A percentile compares a stretch with the other conserved stretches of the same genome.
These are phyloP conservation scores for Empidonax alnorum DNA, from an alignment of 2,113 vertebrate genomes.

Conservation along the genomic window DNA sequence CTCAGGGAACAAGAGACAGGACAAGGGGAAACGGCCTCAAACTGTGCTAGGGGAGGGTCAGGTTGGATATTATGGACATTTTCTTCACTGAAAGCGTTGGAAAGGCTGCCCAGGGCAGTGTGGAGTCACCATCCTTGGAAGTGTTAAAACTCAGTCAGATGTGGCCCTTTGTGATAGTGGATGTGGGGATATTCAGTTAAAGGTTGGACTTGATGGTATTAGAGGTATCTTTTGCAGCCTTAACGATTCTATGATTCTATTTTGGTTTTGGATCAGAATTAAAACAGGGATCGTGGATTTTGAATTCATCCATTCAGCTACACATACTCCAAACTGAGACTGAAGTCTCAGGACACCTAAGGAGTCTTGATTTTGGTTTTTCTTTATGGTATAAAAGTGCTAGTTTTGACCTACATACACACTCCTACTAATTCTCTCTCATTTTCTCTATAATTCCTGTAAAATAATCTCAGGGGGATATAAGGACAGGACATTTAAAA, in stretches of 20 bases:
- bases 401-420: constrained; percentile 5
- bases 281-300: neutral
- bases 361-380: neutral
- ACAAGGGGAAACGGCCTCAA: accelerated
- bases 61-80: no score
- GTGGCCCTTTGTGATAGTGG: neutral
- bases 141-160: neutral
- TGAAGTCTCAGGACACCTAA: neutral
- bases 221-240: neutral
- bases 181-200: accelerated
- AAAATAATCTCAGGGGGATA: neutral
- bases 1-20: neutral
- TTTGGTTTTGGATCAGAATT: neutral
- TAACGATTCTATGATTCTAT: accelerated
- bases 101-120: neutral
- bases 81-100: neutral
- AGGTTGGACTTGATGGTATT: no score
- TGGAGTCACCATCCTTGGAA: no score
- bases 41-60: neutral
- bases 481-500: neutral
- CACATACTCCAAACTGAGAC: neutral
- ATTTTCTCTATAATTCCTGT: neutral
- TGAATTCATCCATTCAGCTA: neutral
- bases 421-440: neutral
- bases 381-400: neutral